phyloP scores from a whole-genome alignment of 1,140 invertebrate genomes.

The Drosophila elegans region DNA sequence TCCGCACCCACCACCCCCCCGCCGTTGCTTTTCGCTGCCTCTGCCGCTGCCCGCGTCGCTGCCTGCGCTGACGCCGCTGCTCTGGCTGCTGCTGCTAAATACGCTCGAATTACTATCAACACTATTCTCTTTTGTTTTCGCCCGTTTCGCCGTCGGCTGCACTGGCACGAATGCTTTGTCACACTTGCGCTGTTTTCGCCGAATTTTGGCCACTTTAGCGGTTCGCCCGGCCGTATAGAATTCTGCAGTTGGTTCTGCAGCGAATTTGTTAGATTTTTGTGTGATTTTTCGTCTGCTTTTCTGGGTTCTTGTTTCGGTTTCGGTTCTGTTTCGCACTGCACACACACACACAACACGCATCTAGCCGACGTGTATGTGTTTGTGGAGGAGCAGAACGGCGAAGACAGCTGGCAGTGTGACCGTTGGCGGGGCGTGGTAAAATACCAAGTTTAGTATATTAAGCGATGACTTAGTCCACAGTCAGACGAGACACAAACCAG shows the following conservation, averaged over 20 bases:
- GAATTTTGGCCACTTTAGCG: constrained; percentile 79
- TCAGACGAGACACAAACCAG: too few relatives aligned
- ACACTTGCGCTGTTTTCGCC: constrained; percentile 80
- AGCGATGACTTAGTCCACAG: too few relatives aligned
- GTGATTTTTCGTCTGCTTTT: constrained; percentile 47
- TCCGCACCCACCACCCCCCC: constrained; percentile 27
- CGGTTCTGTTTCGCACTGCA: constrained; percentile 33
- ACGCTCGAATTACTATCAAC: constrained; percentile 77
- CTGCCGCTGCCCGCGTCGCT: constrained; percentile 25
- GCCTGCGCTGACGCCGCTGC: constrained; percentile 21
- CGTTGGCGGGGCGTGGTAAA: not conserved
- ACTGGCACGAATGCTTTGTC: constrained; percentile 72
- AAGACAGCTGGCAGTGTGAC: constrained; percentile 28
- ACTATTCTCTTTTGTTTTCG: constrained; percentile 81
- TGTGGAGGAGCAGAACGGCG: not conserved
- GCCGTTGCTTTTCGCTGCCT: constrained; percentile 5
- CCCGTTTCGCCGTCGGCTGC: constrained; percentile 68
- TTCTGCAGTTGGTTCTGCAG: constrained; percentile 32
- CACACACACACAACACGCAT: constrained; percentile 18
- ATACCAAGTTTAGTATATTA: not conserved
- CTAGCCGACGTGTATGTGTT: constrained; percentile 15
- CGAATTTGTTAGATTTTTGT: constrained; percentile 32
- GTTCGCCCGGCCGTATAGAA: constrained; percentile 3
- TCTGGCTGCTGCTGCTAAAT: constrained; percentile 55
- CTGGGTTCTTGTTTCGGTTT: constrained; percentile 34